These are phyloP conservation scores for Varroa destructor DNA, from an alignment of 1,140 invertebrate genomes.

Conservation along the genomic window DNA sequence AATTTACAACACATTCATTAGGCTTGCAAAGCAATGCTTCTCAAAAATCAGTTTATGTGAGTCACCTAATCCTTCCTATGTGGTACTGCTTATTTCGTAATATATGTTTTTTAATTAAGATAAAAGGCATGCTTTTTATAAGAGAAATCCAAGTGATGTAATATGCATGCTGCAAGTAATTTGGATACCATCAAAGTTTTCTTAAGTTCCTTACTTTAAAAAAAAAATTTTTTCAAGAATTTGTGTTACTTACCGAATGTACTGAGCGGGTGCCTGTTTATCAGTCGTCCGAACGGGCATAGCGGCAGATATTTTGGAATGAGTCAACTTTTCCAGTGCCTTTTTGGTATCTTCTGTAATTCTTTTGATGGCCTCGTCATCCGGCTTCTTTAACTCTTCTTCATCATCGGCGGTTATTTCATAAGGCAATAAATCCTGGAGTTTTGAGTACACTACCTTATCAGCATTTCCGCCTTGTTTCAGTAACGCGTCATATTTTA, in stretches of 20 bases:
- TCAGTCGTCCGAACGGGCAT: constrained; percentile 83
- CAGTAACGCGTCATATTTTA: constrained; percentile 93
- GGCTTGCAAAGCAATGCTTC: no score
- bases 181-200: no score
- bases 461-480: constrained; percentile 88
- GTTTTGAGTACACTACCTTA: constrained; percentile 86
- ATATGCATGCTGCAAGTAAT: no score
- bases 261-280: constrained; percentile 78
- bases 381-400: constrained; percentile 66
- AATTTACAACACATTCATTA: no score
- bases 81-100: no score
- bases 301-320: constrained; percentile 71
- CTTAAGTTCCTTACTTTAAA: no score
- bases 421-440: constrained; percentile 80
- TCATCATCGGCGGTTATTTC: constrained; percentile 84
- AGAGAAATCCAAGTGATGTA: no score
- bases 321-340: constrained; percentile 71
- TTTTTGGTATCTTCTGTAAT: constrained; percentile 64
- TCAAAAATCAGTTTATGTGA: no score
- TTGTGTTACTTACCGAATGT: constrained; percentile 49
- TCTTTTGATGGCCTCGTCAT: constrained; percentile 51
- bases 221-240: no score
- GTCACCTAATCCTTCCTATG: no score
- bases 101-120: no score
- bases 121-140: no score